A percentile compares a stretch with the other conserved stretches of the same genome.
Evolutionary conservation across 2,797 vertebrate species (phyloP).

Genomic region (Myotis vivesi): DNA sequence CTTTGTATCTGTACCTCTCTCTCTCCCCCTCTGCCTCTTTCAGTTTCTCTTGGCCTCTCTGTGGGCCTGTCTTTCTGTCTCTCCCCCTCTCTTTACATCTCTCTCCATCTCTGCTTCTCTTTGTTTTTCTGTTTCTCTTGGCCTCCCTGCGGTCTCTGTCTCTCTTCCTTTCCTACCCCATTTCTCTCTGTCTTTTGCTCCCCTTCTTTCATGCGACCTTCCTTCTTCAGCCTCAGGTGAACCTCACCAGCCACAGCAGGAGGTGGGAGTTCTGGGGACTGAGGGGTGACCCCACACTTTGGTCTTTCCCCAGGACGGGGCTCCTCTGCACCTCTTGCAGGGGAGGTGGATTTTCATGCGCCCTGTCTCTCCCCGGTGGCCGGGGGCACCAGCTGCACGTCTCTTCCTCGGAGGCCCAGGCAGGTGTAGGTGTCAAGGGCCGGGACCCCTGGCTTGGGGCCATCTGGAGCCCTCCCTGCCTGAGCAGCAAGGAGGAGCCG

Average conservation of each 20-base stretch:
- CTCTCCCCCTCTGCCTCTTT: background rate
- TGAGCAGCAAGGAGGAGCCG: conserved; percentile 23
- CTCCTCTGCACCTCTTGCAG: background rate
- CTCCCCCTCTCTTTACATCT: background rate
- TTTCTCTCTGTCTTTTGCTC: background rate
- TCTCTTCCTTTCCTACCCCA: background rate
- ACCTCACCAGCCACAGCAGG: background rate
- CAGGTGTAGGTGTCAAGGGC: conserved; percentile 58
- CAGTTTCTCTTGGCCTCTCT: background rate
- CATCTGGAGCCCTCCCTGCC: background rate
- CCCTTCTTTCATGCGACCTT: too few relatives aligned
- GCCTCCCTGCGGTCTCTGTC: too few relatives aligned
- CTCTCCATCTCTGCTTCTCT: background rate
- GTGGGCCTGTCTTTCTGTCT: background rate
- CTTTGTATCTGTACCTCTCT: too few relatives aligned
- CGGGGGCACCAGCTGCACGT: background rate
- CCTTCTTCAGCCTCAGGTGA: background rate
- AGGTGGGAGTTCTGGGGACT: background rate
- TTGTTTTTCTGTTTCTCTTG: background rate
- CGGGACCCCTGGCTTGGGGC: conserved; percentile 41
- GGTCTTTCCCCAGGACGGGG: background rate
- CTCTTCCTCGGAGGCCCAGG: conserved; percentile 52
- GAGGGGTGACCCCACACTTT: background rate
- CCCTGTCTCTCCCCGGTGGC: accelerated
- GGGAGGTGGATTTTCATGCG: background rate